These are phyloP conservation scores for Craniophora ligustri DNA, from an alignment of 2,888 invertebrate species.

Conservation along the genomic window DNA sequence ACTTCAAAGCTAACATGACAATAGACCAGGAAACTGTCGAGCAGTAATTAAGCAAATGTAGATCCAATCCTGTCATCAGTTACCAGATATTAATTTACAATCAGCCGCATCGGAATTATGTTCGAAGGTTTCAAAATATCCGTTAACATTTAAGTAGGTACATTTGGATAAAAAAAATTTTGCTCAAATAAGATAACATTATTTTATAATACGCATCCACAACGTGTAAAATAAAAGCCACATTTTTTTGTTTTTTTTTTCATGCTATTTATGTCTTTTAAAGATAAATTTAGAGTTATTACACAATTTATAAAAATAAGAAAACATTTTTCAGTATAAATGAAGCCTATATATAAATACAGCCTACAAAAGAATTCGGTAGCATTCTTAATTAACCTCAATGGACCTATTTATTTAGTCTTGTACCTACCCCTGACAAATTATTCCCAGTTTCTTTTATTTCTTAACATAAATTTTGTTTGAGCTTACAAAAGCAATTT, in stretches of 20 bases:
- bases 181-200: too few species aligned
- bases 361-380: slow-evolving; percentile 28
- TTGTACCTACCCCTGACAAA: slow-evolving; percentile 39
- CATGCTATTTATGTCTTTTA: too few species aligned
- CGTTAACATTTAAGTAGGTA: not conserved
- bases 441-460: slow-evolving; percentile 39
- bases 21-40: slow-evolving; percentile 9
- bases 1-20: slow-evolving; percentile 13
- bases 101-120: not conserved
- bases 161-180: too few species aligned
- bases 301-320: too few species aligned
- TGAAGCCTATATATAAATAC: slow-evolving; percentile 22
- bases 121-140: not conserved
- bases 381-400: slow-evolving; percentile 37
- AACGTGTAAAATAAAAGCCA: too few species aligned
- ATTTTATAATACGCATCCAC: too few species aligned
- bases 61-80: not conserved
- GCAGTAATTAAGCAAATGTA: slow-evolving; percentile 4
- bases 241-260: too few species aligned
- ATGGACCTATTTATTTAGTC: slow-evolving; percentile 40
- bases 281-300: too few species aligned
- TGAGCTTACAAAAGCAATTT: slow-evolving; percentile 25
- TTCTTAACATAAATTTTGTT: slow-evolving; percentile 38
- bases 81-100: not conserved
- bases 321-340: slow-evolving; percentile 21